Evolutionary conservation across 2,888 invertebrate genomes (phyloP).

Genomic region (Agriopis marginaria): DNA sequence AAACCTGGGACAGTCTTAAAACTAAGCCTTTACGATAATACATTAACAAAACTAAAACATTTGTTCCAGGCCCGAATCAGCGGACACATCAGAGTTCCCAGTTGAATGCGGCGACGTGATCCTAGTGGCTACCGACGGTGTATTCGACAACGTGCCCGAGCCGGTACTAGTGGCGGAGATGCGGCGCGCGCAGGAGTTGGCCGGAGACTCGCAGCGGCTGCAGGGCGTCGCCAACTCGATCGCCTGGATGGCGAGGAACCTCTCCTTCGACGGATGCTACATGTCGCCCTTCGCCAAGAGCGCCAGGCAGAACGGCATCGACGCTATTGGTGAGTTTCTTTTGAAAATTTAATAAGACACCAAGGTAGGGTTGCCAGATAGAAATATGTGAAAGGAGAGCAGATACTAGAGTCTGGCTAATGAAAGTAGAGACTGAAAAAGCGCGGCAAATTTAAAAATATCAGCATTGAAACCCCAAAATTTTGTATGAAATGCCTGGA

Average conservation of each 20-base stretch:
- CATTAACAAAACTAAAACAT: not conserved
- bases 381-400: no score
- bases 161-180: conserved; percentile 95
- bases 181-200: conserved; percentile 84
- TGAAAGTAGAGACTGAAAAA: no score
- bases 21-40: not conserved
- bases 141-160: conserved; percentile 99
- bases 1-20: no score
- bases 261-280: conserved; percentile 97
- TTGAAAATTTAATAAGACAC: no score
- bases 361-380: no score
- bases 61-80: conserved; percentile 92
- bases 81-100: conserved; percentile 94
- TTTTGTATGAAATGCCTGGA: no score
- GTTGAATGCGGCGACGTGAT: conserved; percentile 98
- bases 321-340: conserved; percentile 90
- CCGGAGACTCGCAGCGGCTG: conserved; percentile 89
- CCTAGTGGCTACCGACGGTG: conserved; percentile 98
- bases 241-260: conserved; percentile 97
- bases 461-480: no score
- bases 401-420: no score
- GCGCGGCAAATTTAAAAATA: no score
- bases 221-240: conserved; percentile 97
- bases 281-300: conserved; percentile 98
- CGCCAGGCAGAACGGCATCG: conserved; percentile 96